Evolutionary conservation across 2,797 vertebrate species (phyloP).

Genomic region (Molossus alvarezi): DNA sequence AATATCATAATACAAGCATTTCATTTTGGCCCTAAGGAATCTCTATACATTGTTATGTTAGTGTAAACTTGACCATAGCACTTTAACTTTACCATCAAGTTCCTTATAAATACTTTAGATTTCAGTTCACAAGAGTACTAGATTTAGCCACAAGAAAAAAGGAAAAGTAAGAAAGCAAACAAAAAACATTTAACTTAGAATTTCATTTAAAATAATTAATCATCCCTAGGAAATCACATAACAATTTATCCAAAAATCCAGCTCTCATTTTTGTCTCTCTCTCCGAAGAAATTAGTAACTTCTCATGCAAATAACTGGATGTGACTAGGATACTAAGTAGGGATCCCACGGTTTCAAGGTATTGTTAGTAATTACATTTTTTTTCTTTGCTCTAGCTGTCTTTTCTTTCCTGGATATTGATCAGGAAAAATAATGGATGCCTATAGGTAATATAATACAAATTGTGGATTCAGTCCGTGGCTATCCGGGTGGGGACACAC

Average conservation of each 20-base stretch:
- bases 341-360: background rate
- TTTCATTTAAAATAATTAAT: background rate
- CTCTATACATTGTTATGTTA: background rate
- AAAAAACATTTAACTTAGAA: background rate
- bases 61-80: background rate
- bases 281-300: background rate
- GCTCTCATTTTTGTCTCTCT: background rate
- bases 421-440: background rate
- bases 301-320: background rate
- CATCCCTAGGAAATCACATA: background rate
- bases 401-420: slow-evolving; percentile 39
- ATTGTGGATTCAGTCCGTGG: background rate
- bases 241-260: background rate
- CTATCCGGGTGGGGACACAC: background rate
- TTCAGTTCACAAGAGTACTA: background rate
- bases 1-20: background rate
- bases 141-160: background rate
- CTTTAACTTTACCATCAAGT: background rate
- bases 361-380: background rate
- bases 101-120: background rate
- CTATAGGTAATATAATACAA: background rate
- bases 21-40: background rate
- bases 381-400: background rate
- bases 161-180: background rate
- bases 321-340: background rate